These are phyloP conservation scores for Bilobella aurantiaca DNA, from an alignment of 1,140 invertebrate genomes.

Conservation along the genomic window DNA sequence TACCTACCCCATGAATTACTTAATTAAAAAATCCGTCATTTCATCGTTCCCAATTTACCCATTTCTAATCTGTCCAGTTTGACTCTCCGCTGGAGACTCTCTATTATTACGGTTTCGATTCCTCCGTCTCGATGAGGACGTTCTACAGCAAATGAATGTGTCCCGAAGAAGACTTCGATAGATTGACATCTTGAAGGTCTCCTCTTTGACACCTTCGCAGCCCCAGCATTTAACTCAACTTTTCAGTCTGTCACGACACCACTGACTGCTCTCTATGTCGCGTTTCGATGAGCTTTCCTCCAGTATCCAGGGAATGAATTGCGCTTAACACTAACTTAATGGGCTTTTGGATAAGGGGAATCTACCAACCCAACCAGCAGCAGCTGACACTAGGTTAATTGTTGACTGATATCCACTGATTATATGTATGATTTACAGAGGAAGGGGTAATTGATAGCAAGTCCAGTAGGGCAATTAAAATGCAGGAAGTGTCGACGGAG, in stretches of 20 bases:
- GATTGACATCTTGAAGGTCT: slow-evolving; percentile 6
- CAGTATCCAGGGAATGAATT: not conserved
- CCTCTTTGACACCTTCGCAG: not conserved
- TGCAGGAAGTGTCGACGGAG: too few species aligned
- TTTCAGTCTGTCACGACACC: not conserved
- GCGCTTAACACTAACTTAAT: not conserved
- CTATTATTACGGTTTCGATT: not conserved
- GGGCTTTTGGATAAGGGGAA: not conserved
- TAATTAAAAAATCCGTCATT: not conserved
- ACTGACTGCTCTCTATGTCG: not conserved
- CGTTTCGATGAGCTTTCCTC: not conserved
- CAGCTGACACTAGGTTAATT: too few species aligned
- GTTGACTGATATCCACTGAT: too few species aligned
- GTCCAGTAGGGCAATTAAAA: too few species aligned
- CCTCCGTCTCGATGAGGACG: not conserved
- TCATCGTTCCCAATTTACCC: not conserved
- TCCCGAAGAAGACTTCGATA: slow-evolving; percentile 21
- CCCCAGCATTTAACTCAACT: not conserved
- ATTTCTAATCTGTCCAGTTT: not conserved
- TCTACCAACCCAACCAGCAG: too few species aligned
- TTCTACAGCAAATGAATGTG: slow-evolving; percentile 25
- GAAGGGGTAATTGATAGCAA: too few species aligned
- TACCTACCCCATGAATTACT: not conserved
- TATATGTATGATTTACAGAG: too few species aligned
- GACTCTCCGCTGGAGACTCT: not conserved